Conservation (phyloP, 2,797 vertebrate genomes). For the Sebastes vulpes region DNA sequence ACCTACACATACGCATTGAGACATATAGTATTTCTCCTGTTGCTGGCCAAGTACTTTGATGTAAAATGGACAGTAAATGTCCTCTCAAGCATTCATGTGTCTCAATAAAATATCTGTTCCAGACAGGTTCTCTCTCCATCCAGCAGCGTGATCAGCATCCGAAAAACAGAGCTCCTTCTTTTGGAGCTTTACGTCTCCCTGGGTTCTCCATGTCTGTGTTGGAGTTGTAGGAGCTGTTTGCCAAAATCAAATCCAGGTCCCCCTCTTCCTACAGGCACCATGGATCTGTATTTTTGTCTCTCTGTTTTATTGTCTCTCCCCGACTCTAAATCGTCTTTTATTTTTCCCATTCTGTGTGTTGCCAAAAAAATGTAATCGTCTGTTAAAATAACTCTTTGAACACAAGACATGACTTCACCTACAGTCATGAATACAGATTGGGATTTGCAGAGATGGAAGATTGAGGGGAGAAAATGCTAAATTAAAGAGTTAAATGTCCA, state of each 20-base stretch:
- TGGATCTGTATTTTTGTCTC: constrained; percentile 11
- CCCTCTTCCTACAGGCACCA: constrained; percentile 18
- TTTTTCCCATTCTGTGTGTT: background rate
- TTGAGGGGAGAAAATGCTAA: constrained; percentile 10
- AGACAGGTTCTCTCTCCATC: constrained; percentile 37
- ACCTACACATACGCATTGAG: background rate
- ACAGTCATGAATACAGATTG: constrained; percentile 34
- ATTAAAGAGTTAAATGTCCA: constrained; percentile 52
- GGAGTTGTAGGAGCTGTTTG: constrained; percentile 6
- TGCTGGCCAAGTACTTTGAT: constrained; percentile 31
- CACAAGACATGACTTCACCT: constrained; percentile 12
- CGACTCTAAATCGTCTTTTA: constrained; percentile 9
- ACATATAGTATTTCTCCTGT: constrained; percentile 6
- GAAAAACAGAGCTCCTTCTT: constrained; percentile 32
- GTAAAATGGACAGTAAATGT: constrained; percentile 62
- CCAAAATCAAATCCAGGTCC: constrained; percentile 56
- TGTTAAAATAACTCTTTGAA: constrained; percentile 33
- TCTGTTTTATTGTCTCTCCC: constrained; percentile 8
- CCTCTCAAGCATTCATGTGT: constrained; percentile 40
- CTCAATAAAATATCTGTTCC: constrained; percentile 60
- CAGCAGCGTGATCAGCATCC: constrained; percentile 12
- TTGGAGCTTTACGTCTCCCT: constrained; percentile 32
- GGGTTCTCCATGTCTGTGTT: constrained; percentile 27
- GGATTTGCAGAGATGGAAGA: constrained; percentile 17
- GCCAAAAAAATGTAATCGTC: constrained; percentile 1